A percentile compares a stretch with the other conserved stretches of the same genome.
Conservation (phyloP, 1,140 invertebrate genomes). For the Branchinecta lynchi region DNA sequence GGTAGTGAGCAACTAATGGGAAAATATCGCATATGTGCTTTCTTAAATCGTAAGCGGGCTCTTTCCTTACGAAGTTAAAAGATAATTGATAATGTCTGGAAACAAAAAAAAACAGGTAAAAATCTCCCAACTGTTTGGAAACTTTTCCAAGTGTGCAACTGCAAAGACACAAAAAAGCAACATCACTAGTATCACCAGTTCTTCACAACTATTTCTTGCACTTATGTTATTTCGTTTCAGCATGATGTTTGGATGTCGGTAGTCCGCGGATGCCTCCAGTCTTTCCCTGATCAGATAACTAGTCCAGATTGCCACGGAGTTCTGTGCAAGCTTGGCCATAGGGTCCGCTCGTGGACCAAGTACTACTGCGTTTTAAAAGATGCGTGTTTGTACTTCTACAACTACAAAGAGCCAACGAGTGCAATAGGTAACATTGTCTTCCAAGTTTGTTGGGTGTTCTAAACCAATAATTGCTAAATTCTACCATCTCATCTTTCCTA, state of each 20-base stretch:
- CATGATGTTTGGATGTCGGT: constrained; percentile 60
- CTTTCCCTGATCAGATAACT: constrained; percentile 42
- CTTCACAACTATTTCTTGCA: too few species aligned
- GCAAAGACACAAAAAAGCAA: too few species aligned
- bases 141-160: too few species aligned
- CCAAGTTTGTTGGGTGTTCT: not conserved
- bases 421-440: constrained; percentile 52
- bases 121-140: too few species aligned
- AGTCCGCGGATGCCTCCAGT: constrained; percentile 34
- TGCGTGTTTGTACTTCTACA: constrained; percentile 86
- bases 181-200: too few species aligned
- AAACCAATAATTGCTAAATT: not conserved
- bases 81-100: not conserved
- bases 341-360: constrained; percentile 66
- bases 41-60: too few species aligned
- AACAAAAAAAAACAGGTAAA: too few species aligned
- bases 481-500: too few species aligned
- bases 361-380: constrained; percentile 90
- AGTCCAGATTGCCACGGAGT: constrained; percentile 80
- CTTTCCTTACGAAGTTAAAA: too few species aligned
- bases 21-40: too few species aligned
- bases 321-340: constrained; percentile 52
- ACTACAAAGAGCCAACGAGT: constrained; percentile 62
- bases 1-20: too few species aligned
- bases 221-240: constrained; percentile 31